Conservation (phyloP, 2,113 vertebrate species). For the Pseudorhombus dupliciocellatus region DNA sequence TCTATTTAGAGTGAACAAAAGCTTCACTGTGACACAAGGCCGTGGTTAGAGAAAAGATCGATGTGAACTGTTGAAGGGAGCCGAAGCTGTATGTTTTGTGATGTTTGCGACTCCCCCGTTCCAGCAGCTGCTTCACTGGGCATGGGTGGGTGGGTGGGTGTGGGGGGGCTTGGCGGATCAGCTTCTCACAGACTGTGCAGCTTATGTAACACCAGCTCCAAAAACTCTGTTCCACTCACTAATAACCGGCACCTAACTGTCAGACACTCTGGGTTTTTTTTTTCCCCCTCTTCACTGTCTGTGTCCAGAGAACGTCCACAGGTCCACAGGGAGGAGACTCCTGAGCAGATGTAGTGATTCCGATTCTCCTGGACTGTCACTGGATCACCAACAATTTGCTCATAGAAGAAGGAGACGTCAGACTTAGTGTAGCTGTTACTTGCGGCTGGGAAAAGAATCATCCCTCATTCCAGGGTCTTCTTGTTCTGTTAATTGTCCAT, state of each 20-base stretch:
- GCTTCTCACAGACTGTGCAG: conserved; percentile 59
- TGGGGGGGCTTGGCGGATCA: conserved; percentile 45
- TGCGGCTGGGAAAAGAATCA: not conserved
- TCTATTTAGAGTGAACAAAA: conserved; percentile 24
- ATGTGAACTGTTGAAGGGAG: conserved; percentile 42
- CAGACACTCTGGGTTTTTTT: conserved; percentile 11
- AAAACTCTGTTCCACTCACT: conserved; percentile 55
- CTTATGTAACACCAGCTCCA: conserved; percentile 64
- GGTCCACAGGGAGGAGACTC: not conserved
- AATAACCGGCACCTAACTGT: conserved; percentile 49
- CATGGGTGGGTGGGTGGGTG: conserved; percentile 50
- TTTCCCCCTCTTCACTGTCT: not conserved
- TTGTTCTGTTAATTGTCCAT: not conserved
- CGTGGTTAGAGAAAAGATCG: not conserved
- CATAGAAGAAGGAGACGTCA: not conserved
- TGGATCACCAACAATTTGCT: not conserved
- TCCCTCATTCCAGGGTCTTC: not conserved
- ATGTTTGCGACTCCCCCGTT: conserved; percentile 33
- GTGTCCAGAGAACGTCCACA: conserved; percentile 19
- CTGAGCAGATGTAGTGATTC: not conserved
- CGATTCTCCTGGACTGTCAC: no score
- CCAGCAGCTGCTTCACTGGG: conserved; percentile 66
- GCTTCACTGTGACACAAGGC: not conserved
- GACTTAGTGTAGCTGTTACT: not conserved
- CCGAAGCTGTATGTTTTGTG: conserved; percentile 47